A percentile compares a stretch with the other conserved stretches of the same genome.
Conservation (phyloP, 1,140 invertebrate genomes). For the Heliconius eleuchia region DNA sequence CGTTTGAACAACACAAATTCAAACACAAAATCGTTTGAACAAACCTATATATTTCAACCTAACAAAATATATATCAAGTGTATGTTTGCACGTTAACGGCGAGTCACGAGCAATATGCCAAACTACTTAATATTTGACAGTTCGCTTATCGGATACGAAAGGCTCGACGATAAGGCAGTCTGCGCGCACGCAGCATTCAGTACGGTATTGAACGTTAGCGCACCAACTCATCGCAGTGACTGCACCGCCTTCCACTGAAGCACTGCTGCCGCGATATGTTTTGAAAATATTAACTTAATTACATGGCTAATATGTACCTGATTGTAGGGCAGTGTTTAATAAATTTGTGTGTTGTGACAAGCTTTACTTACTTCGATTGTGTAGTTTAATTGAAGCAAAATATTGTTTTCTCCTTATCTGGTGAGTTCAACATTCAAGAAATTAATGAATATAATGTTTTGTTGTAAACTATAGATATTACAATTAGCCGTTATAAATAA, state of each 20-base stretch:
- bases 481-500: not conserved
- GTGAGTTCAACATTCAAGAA: conserved; percentile 21
- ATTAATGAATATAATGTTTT: not conserved
- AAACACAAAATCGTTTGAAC: not conserved
- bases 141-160: conserved; percentile 66
- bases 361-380: conserved; percentile 58
- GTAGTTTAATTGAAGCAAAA: conserved; percentile 42
- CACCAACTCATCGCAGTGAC: conserved; percentile 41
- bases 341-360: conserved; percentile 67
- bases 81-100: conserved; percentile 10
- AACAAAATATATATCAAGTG: not conserved
- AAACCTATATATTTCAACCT: not conserved
- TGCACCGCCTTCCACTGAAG: conserved; percentile 34
- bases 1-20: not conserved
- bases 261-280: conserved; percentile 45
- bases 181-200: conserved; percentile 58
- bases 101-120: conserved; percentile 26
- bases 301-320: conserved; percentile 62
- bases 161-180: conserved; percentile 64
- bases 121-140: conserved; percentile 46
- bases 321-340: conserved; percentile 61
- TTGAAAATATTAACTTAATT: conserved; percentile 64
- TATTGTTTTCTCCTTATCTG: conserved; percentile 5
- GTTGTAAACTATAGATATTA: not conserved
- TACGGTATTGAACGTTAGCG: conserved; percentile 58